These are phyloP conservation scores for Morelia viridis DNA, from an alignment of 2,797 vertebrate genomes.

Conservation along the genomic window DNA sequence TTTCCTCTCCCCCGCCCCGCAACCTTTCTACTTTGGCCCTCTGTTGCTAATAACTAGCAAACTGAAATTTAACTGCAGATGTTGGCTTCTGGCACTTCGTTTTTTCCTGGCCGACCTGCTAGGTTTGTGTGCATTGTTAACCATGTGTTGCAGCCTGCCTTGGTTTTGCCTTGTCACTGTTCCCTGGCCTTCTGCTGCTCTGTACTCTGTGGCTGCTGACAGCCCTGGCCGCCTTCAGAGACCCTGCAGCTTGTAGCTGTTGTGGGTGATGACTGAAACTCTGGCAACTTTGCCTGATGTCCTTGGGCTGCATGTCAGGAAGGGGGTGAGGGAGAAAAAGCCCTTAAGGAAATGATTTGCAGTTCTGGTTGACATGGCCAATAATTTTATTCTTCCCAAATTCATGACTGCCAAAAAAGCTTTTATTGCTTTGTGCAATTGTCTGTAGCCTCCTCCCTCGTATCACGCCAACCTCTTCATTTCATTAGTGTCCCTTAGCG, in stretches of 20 bases:
- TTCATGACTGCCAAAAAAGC: not conserved
- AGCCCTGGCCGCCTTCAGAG: constrained; percentile 41
- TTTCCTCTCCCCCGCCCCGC: not conserved
- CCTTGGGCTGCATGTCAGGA: constrained; percentile 31
- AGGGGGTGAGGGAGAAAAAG: not conserved
- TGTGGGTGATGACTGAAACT: constrained; percentile 25
- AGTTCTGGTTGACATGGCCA: not conserved
- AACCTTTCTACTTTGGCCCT: constrained; percentile 12
- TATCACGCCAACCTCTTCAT: constrained; percentile 6
- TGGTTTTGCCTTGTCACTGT: constrained; percentile 51
- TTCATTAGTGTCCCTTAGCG: constrained; percentile 17
- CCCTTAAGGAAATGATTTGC: constrained; percentile 14
- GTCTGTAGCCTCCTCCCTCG: constrained; percentile 16
- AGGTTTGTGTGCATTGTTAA: constrained; percentile 28
- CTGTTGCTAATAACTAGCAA: constrained; percentile 12
- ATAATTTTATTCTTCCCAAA: constrained; percentile 30
- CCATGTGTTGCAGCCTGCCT: constrained; percentile 23
- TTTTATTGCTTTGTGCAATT: constrained; percentile 17
- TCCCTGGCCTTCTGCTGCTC: constrained; percentile 29
- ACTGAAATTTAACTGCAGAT: not conserved
- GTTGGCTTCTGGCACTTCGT: constrained; percentile 25
- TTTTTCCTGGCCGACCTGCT: constrained; percentile 35
- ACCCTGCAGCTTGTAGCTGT: constrained; percentile 34
- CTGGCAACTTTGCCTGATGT: constrained; percentile 38
- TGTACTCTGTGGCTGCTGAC: constrained; percentile 42